These are phyloP conservation scores for Dreissena polymorpha DNA, from an alignment of 1,140 invertebrate genomes.

Conservation along the genomic window DNA sequence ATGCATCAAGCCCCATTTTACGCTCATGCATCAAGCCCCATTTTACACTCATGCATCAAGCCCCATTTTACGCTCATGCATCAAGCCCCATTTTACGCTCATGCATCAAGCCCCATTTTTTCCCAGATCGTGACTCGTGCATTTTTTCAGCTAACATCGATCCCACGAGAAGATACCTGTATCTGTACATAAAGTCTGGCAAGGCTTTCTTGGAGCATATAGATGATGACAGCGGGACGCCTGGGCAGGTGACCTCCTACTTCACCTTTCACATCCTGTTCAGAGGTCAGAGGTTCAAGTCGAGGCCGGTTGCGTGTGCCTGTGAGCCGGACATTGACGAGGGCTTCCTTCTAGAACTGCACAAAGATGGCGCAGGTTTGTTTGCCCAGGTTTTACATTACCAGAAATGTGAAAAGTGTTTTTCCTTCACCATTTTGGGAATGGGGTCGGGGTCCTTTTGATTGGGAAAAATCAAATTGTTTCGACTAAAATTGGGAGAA, in stretches of 20 bases:
- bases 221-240: conserved; percentile 68
- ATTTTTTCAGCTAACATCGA: conserved; percentile 76
- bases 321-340: conserved; percentile 79
- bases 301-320: conserved; percentile 76
- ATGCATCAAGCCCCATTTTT: too few relatives aligned
- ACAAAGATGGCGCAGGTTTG: conserved; percentile 74
- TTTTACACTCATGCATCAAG: too few relatives aligned
- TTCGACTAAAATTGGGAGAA: too few relatives aligned
- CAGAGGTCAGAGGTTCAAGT: conserved; percentile 77
- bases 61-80: too few relatives aligned
- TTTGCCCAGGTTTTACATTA: too few relatives aligned
- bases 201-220: conserved; percentile 78
- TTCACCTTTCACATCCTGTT: conserved; percentile 78
- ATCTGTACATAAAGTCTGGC: conserved; percentile 73
- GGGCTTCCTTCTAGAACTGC: conserved; percentile 78
- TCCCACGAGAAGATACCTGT: conserved; percentile 74
- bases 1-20: too few relatives aligned
- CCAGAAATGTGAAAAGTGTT: too few relatives aligned
- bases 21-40: too few relatives aligned
- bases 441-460: too few relatives aligned
- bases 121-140: background rate
- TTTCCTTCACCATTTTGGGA: too few relatives aligned
- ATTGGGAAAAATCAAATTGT: too few relatives aligned
- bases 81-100: too few relatives aligned
- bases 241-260: conserved; percentile 71